Evolutionary conservation across 2,888 invertebrate species (phyloP), one percentile per base, ranked within the genome.

Genomic region (Mycalesis mineus): DNA sequence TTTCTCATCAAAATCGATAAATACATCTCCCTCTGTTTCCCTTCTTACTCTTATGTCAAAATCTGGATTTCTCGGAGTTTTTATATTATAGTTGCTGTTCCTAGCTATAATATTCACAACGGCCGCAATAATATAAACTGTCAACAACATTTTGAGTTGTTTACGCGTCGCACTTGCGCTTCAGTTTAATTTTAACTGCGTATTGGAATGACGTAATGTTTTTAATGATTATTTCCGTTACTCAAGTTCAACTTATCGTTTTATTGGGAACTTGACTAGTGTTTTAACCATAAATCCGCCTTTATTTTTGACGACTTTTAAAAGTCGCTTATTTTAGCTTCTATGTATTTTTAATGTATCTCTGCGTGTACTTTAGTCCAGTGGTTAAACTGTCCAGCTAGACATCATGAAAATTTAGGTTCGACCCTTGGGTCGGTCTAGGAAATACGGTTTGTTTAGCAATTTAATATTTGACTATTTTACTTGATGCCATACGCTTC

Each of bases 11-110:
- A 29, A 29, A 44, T 44, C 44, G 7, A 13, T 44, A 29, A 3
- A 22, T 22, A 6, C 7, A 5, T 22, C 17, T 6, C n/a, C 80
- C 68, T 82, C 86, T 84, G 29, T 13, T 8, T 41, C 14, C 22
- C 63, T 50, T 31, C 44, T 54, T 0, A 63, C 63, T 2, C 63
- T 54, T 28, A 63, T 22, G 13, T 58, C 58, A 13, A 63, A 61
- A 22, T 63, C 44, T 13, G 56, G 56, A 28, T 58, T 49, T 29
- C 31, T 49, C 4, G 37, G 7, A 0, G 28, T 11, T 51, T 61
- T 58, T 9, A 63, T 63, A 4, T 61, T 41, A 36, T 56, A 63
- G 8, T 63, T 63, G 13, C 61, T 47, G 17, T n/a, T 61, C 31
- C 58, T 61, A 0, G 63, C 61, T 5, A 63, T 14, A 1, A 61